These are phyloP conservation scores for Neomicropteryx cornuta DNA, from an alignment of 1,140 invertebrate species.

Conservation along the genomic window DNA sequence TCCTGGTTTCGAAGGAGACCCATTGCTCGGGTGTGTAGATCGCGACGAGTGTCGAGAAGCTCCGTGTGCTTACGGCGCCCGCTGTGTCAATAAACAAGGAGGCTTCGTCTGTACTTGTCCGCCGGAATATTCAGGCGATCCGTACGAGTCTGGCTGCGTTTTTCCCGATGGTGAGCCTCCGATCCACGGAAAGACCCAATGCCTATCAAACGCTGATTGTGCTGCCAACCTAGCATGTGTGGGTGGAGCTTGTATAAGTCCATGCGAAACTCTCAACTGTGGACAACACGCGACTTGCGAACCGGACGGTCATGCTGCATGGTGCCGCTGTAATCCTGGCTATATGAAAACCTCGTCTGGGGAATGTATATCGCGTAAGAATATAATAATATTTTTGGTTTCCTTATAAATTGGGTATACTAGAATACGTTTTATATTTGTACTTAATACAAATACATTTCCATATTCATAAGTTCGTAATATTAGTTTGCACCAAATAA, in stretches of 20 bases:
- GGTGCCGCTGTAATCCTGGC: conserved; percentile 76
- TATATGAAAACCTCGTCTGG: conserved; percentile 63
- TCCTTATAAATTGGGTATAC: background rate
- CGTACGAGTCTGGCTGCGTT: conserved; percentile 66
- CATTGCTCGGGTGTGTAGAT: conserved; percentile 70
- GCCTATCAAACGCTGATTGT: conserved; percentile 63
- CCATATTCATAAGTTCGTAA: background rate
- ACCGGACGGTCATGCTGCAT: conserved; percentile 76
- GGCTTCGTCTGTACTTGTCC: conserved; percentile 78
- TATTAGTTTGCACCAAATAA: too few species aligned
- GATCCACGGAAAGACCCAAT: conserved; percentile 44
- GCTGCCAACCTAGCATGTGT: conserved; percentile 67
- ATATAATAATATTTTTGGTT: conserved; percentile 2
- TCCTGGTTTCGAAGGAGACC: conserved; percentile 72
- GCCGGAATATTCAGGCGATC: conserved; percentile 67
- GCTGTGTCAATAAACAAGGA: conserved; percentile 77
- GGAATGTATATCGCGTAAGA: conserved; percentile 67
- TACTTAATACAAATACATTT: background rate
- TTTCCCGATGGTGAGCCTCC: conserved; percentile 17
- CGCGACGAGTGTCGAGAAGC: conserved; percentile 69
- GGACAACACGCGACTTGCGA: conserved; percentile 79
- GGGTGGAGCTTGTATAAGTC: conserved; percentile 66
- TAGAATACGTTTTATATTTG: conserved; percentile 2
- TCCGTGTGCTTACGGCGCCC: conserved; percentile 75
- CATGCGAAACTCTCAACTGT: conserved; percentile 66